Conservation (phyloP, 2,888 invertebrate species). For the Ochlodes sylvanus region DNA sequence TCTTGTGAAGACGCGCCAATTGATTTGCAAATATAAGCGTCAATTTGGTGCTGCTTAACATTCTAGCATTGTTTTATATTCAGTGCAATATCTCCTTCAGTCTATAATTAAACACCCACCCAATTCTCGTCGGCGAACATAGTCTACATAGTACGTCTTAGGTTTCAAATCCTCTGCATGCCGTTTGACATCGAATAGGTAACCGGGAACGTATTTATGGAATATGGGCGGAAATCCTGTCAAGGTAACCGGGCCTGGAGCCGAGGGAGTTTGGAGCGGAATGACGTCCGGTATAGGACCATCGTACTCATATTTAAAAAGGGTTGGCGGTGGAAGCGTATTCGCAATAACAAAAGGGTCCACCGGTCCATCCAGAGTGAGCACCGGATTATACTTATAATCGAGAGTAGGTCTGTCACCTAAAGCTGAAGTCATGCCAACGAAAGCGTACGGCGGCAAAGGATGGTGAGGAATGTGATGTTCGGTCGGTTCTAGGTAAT, state of each 20-base stretch:
- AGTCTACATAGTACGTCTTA: constrained; percentile 83
- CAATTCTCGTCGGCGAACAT: constrained; percentile 80
- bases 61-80: constrained; percentile 37
- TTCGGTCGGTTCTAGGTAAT: constrained; percentile 71
- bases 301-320: constrained; percentile 76
- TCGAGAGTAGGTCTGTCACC: constrained; percentile 72
- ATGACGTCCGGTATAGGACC: constrained; percentile 74
- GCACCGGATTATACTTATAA: constrained; percentile 74
- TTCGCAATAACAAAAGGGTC: constrained; percentile 72
- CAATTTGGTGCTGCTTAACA: constrained; percentile 18
- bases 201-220: constrained; percentile 79
- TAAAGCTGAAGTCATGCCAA: constrained; percentile 76
- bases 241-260: constrained; percentile 73
- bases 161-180: constrained; percentile 77
- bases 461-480: constrained; percentile 69
- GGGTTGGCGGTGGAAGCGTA: constrained; percentile 66
- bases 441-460: constrained; percentile 71
- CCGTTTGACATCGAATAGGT: constrained; percentile 75
- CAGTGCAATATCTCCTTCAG: constrained; percentile 73
- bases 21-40: constrained; percentile 44
- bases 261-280: constrained; percentile 62
- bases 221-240: constrained; percentile 78
- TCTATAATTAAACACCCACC: constrained; percentile 83
- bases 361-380: constrained; percentile 69
- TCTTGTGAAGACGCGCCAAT: constrained; percentile 24